Base-by-base conservation (phyloP, 2,113 vertebrate species). In the Eidolon helvum region DNA sequence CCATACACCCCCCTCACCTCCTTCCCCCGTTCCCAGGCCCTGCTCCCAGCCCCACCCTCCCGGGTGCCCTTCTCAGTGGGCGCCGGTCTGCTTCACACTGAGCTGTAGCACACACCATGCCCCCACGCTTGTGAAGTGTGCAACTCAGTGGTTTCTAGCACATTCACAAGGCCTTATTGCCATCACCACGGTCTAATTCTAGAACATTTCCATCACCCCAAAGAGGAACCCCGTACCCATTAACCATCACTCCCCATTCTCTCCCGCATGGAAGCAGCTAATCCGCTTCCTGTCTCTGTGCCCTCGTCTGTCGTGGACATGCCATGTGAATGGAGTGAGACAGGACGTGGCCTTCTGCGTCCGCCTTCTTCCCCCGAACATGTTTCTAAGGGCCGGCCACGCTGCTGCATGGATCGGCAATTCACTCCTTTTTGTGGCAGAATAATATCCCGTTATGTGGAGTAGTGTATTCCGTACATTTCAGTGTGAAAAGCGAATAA, bases 191-290 rank as follows among this genome's bases (percentile, higher is more conserved):
- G 26, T 75, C 93, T 61, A 4, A 9, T 16, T 69, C 61, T 35
- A 53, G 63, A 86, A 28, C 15, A 4, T 30, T 30, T 8, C 24
- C 19, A 14, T 26, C 22, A 11, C 35, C 66, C 57, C 68, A 11
- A 3, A 74, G 77, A 35, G 92, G 55, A 55, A 0, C 15, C 15
- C 19, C 35, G 0, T 10, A 1, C 10, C 2, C 43, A 14, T 16
- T 3, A n/a, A 18, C 55, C 30, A 7, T 21, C 53, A 40, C 18
- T 10, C 63, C 40, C n/a, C 7, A 7, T 7, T 15, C 8, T 33
- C 33, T 38, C 19, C 50, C 48, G 19, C 26, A 0, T 3, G 35
- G 78, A 45, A 45, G 35, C 35, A 16, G 0, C 26, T 7, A 7
- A 0, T 38, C 72, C 50, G 0, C 53, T 26, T 11, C 33, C 50